Evolutionary conservation across 2,113 vertebrate genomes (phyloP).

Genomic region (Ochotona curzoniae): DNA sequence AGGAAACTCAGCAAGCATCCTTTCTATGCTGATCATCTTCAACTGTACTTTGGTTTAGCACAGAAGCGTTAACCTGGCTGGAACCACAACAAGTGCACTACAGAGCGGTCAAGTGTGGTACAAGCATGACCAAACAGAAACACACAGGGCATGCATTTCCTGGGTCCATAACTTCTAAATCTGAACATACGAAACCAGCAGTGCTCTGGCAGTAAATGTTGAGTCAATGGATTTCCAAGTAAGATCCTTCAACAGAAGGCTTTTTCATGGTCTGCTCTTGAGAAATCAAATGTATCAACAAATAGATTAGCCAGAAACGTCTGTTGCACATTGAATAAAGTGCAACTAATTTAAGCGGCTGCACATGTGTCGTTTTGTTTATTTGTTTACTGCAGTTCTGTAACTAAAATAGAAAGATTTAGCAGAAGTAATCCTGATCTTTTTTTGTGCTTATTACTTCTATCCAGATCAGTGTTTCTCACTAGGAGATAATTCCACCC

Average conservation of each 20-base stretch:
- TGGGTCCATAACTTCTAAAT: not conserved
- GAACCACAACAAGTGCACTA: not conserved
- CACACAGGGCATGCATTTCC: not conserved
- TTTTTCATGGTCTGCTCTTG: constrained; percentile 49
- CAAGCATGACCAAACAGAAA: not conserved
- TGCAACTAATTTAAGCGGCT: not conserved
- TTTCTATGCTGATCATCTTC: constrained; percentile 47
- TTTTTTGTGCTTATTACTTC: not conserved
- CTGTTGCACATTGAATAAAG: not conserved
- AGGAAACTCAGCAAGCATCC: not conserved
- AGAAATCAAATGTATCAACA: constrained; percentile 54
- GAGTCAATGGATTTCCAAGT: not conserved
- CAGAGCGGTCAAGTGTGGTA: not conserved
- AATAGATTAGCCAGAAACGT: constrained; percentile 40
- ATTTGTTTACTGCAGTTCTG: not conserved
- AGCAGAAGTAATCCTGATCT: not conserved
- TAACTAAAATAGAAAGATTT: constrained; percentile 8
- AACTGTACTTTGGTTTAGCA: not conserved
- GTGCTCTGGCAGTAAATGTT: not conserved
- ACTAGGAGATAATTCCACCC: not conserved
- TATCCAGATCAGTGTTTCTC: not conserved
- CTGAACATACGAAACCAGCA: not conserved
- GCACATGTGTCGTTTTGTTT: not conserved
- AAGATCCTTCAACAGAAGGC: constrained; percentile 27
- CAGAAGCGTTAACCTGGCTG: not conserved